phyloP scores from a whole-genome alignment of 2,888 invertebrate species.

The Diplolepis rosae region DNA sequence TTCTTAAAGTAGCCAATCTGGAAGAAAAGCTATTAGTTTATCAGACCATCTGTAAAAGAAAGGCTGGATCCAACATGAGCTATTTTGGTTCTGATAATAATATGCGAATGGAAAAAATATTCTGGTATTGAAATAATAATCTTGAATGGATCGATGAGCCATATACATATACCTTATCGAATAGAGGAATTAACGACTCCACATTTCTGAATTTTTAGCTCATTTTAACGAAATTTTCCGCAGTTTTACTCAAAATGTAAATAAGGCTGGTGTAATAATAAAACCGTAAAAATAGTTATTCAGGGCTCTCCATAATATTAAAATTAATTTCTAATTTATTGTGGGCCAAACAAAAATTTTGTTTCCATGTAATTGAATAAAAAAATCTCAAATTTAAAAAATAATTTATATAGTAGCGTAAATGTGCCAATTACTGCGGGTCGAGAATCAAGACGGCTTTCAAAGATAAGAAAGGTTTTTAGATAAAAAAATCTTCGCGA shows the following conservation, averaged over 20 bases:
- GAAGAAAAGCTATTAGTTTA: not conserved
- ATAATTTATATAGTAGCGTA: too few species aligned
- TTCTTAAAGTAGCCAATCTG: not conserved
- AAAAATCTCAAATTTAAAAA: too few species aligned
- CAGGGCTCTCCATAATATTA: too few species aligned
- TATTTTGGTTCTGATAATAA: not conserved
- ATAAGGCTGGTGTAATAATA: not conserved
- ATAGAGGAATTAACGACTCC: too few species aligned
- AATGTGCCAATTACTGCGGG: too few species aligned
- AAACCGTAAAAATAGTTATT: not conserved
- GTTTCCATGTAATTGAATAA: too few species aligned
- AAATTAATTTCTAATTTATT: too few species aligned
- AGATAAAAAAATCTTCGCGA: too few species aligned
- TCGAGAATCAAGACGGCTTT: too few species aligned
- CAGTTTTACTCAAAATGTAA: not conserved
- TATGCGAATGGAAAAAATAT: not conserved
- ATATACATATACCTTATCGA: not conserved
- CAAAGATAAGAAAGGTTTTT: too few species aligned
- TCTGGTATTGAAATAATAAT: too few species aligned
- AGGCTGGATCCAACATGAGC: not conserved
- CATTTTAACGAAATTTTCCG: not conserved
- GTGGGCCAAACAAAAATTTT: too few species aligned
- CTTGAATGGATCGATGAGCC: not conserved
- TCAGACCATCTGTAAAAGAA: not conserved
- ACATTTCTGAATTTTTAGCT: not conserved